These are phyloP conservation scores for Bubo scandiacus DNA, from an alignment of 2,113 vertebrate genomes.

Conservation along the genomic window DNA sequence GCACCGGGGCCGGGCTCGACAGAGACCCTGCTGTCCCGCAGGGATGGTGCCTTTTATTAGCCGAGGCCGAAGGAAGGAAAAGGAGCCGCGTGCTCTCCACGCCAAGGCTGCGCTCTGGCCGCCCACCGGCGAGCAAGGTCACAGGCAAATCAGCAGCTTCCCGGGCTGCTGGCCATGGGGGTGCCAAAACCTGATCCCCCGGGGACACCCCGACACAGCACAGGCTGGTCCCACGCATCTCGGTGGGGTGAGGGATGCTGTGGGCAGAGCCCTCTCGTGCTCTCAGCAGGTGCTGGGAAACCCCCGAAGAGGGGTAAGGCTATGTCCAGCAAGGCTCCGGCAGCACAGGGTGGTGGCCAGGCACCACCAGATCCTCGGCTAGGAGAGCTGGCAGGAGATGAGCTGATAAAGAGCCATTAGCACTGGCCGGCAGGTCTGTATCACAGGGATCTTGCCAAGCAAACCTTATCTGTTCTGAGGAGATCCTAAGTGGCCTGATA, in stretches of 20 bases:
- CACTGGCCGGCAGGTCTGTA: fast-evolving
- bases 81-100: not conserved
- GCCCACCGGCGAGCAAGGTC: not conserved
- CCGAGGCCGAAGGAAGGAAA: constrained; percentile 37
- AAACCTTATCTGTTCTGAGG: not conserved
- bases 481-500: not conserved
- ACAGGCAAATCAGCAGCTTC: not conserved
- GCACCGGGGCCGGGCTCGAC: fast-evolving
- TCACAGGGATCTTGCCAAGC: not conserved
- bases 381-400: not conserved
- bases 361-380: not conserved
- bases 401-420: not conserved
- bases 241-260: not conserved
- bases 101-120: not conserved
- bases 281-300: not conserved
- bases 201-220: not conserved
- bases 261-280: not conserved
- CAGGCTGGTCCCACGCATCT: not conserved
- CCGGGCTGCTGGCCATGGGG: fast-evolving
- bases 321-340: fast-evolving
- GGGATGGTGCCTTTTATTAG: not conserved
- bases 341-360: not conserved
- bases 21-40: not conserved
- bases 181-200: not conserved
- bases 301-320: not conserved